Evolutionary conservation across 2,888 invertebrate species (phyloP).

Genomic region (Leucoptera coffeella): DNA sequence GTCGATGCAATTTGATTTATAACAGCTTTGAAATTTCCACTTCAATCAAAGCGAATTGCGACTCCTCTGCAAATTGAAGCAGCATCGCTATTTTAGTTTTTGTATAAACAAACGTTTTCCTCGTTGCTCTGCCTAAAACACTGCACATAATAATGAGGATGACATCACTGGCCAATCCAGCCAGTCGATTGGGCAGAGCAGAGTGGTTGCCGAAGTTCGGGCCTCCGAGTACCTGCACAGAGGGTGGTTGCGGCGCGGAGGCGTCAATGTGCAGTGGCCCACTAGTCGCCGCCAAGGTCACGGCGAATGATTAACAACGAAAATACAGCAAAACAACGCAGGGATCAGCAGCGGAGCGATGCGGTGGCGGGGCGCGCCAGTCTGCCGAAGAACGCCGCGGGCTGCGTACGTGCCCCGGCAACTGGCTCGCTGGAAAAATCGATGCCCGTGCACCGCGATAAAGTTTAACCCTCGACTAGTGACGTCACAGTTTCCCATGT

Average conservation of each 20-base stretch:
- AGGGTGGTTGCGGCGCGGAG: slow-evolving; percentile 41
- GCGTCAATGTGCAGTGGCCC: slow-evolving; percentile 53
- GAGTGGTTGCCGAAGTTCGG: no score
- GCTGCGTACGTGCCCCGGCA: slow-evolving; percentile 40
- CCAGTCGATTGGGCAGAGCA: no score
- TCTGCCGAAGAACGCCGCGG: slow-evolving; percentile 19
- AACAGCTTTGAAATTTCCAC: no score
- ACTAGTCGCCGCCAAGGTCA: slow-evolving; percentile 52
- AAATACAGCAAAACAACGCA: slow-evolving; percentile 53
- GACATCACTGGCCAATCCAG: no score
- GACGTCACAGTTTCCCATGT: slow-evolving; percentile 19
- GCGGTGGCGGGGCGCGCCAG: slow-evolving; percentile 31
- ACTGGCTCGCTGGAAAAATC: slow-evolving; percentile 41
- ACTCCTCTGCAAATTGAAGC: no score
- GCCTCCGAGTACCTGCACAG: slow-evolving; percentile 26
- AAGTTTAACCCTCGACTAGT: slow-evolving; percentile 14
- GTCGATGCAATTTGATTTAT: no score
- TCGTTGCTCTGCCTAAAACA: no score
- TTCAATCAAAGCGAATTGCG: no score
- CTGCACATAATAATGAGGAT: no score
- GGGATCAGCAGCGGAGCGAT: slow-evolving; percentile 34
- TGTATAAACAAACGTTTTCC: neutral
- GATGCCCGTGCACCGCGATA: slow-evolving; percentile 42
- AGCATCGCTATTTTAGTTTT: neutral
- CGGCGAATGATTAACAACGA: slow-evolving; percentile 57